These are phyloP conservation scores for Danaus plexippus DNA, from an alignment of 1,140 invertebrate species.

Conservation along the genomic window DNA sequence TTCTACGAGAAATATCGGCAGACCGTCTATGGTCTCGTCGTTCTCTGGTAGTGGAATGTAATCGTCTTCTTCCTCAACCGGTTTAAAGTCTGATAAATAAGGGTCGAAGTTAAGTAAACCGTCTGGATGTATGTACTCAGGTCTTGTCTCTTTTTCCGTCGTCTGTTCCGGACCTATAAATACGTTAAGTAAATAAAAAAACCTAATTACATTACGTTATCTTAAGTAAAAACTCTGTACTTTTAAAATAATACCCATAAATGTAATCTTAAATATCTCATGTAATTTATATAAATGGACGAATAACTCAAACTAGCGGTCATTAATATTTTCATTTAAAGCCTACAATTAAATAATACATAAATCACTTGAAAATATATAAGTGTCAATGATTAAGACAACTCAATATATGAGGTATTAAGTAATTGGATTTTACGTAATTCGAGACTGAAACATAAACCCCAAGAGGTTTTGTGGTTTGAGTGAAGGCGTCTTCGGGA, in stretches of 20 bases:
- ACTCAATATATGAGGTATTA: too few species aligned
- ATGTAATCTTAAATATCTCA: too few species aligned
- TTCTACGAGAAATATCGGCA: conserved; percentile 88
- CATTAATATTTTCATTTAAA: too few species aligned
- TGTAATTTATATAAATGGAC: too few species aligned
- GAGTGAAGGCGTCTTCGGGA: background rate
- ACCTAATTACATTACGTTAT: too few species aligned
- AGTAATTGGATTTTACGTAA: background rate
- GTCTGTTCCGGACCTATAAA: conserved; percentile 53
- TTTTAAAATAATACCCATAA: too few species aligned
- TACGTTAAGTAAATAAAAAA: conserved; percentile 6
- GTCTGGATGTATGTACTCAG: conserved; percentile 62
- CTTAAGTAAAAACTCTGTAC: too few species aligned
- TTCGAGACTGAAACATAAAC: conserved; percentile 5
- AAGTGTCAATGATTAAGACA: conserved; percentile 3
- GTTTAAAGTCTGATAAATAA: conserved; percentile 60
- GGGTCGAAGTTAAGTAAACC: conserved; percentile 57
- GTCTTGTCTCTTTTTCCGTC: conserved; percentile 53
- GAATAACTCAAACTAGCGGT: too few species aligned
- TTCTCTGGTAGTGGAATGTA: conserved; percentile 61
- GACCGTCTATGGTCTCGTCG: conserved; percentile 68
- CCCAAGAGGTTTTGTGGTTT: conserved; percentile 2
- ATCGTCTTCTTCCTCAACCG: conserved; percentile 53
- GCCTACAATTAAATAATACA: too few species aligned
- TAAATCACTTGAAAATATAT: background rate